phyloP scores from a whole-genome alignment of 2,888 invertebrate genomes.

The Sepiola atlantica region DNA sequence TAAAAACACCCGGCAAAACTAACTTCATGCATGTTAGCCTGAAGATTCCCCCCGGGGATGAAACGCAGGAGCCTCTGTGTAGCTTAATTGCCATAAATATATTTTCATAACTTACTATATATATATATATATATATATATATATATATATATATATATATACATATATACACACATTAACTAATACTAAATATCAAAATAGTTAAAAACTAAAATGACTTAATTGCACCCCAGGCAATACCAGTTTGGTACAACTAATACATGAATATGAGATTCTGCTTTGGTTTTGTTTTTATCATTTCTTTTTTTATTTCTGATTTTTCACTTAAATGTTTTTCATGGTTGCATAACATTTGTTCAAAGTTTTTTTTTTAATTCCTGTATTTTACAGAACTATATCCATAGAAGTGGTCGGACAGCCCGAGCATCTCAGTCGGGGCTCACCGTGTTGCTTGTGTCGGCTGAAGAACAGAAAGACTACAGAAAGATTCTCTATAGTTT shows the following conservation, averaged over 20 bases:
- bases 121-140: too few relatives aligned
- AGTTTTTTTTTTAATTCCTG: background rate
- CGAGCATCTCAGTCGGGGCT: slow-evolving; percentile 91
- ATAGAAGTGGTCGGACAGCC: slow-evolving; percentile 96
- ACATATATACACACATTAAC: too few relatives aligned
- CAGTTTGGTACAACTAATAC: background rate
- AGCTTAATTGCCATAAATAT: too few relatives aligned
- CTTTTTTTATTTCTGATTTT: background rate
- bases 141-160: too few relatives aligned
- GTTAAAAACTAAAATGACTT: too few relatives aligned
- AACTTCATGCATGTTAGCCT: too few relatives aligned
- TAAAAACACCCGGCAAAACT: too few relatives aligned
- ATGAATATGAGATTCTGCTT: background rate
- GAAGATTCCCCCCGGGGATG: too few relatives aligned
- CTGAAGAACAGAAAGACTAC: slow-evolving; percentile 85
- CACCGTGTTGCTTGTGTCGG: slow-evolving; percentile 92
- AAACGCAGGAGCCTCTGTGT: too few relatives aligned
- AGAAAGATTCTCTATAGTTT: slow-evolving; percentile 87
- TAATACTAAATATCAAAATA: too few relatives aligned
- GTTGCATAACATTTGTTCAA: background rate
- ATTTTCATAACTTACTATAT: too few relatives aligned
- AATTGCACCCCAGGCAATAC: too few relatives aligned
- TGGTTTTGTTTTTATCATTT: background rate
- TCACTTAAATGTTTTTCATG: background rate
- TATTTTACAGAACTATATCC: slow-evolving; percentile 86